A percentile compares a stretch with the other conserved stretches of the same genome.
Evolutionary conservation across 92 coral and sea anemone species (phyloP).

Genomic region (Epizoanthus illoricatus): DNA sequence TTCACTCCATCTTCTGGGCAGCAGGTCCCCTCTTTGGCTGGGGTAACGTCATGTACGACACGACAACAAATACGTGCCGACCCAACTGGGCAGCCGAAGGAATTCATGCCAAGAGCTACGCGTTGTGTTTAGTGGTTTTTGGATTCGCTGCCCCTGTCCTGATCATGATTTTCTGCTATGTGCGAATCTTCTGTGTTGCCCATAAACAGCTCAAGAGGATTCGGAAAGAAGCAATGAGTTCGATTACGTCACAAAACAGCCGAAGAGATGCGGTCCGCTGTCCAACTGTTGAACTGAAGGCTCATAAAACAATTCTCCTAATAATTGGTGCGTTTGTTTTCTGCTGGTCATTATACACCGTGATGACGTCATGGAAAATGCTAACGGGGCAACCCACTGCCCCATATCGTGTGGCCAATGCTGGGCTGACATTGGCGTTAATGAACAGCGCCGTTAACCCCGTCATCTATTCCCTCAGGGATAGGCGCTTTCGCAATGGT

Average conservation of each 20-base stretch:
- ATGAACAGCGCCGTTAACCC: constrained; percentile 52
- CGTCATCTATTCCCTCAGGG: constrained; percentile 49
- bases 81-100: constrained; percentile 62
- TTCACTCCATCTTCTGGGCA: constrained; percentile 63
- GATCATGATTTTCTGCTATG: constrained; percentile 52
- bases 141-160: constrained; percentile 51
- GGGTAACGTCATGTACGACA: constrained; percentile 53
- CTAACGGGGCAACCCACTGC: constrained; percentile 42
- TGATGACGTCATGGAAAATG: constrained; percentile 45
- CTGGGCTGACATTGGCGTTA: constrained; percentile 56
- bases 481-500: constrained; percentile 64
- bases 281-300: constrained; percentile 44
- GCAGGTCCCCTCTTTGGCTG: constrained; percentile 51
- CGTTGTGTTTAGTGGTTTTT: constrained; percentile 35
- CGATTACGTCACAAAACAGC: constrained; percentile 21
- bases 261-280: background rate
- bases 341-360: constrained; percentile 54
- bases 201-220: constrained; percentile 47
- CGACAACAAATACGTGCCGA: constrained; percentile 57
- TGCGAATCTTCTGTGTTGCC: constrained; percentile 51
- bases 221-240: constrained; percentile 38
- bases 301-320: constrained; percentile 60
- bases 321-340: constrained; percentile 50
- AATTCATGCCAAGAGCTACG: constrained; percentile 38
- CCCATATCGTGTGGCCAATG: constrained; percentile 55